phyloP scores from a whole-genome alignment of 2,797 vertebrate genomes.

The Enteromius anoplus region DNA sequence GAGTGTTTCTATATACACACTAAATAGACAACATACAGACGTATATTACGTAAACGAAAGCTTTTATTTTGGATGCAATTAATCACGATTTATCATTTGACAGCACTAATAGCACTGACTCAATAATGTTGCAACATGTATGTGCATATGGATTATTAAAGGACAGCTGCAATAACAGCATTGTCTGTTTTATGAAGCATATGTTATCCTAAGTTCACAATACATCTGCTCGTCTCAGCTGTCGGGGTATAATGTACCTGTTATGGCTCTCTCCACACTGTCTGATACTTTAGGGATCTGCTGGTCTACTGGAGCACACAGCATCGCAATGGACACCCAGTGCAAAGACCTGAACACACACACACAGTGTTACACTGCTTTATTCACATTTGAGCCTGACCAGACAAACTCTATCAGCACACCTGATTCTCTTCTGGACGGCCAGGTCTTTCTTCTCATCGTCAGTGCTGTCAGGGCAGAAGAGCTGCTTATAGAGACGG shows the following conservation, averaged over 20 bases:
- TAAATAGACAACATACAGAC: too few species aligned
- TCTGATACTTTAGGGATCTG: slow-evolving; percentile 93
- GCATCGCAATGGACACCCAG: slow-evolving; percentile 95
- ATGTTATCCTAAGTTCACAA: background rate
- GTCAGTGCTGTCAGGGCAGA: slow-evolving; percentile 94
- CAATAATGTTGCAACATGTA: background rate
- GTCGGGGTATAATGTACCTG: slow-evolving; percentile 76
- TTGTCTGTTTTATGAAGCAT: background rate
- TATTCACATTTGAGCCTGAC: background rate
- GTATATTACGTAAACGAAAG: too few species aligned
- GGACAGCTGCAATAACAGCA: background rate
- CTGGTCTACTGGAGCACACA: slow-evolving; percentile 92
- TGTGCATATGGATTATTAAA: background rate
- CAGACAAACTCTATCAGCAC: background rate
- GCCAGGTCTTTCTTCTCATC: slow-evolving; percentile 95
- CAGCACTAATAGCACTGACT: too few species aligned
- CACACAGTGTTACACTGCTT: slow-evolving; percentile 1
- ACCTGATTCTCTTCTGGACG: slow-evolving; percentile 93
- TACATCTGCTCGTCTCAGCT: background rate
- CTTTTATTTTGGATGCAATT: too few species aligned
- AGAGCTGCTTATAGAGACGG: slow-evolving; percentile 92
- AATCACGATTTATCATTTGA: too few species aligned
- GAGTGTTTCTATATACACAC: too few species aligned
- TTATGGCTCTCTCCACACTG: slow-evolving; percentile 94
- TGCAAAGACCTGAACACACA: slow-evolving; percentile 83